Evolutionary conservation across 2,113 vertebrate species (phyloP), one percentile per base, ranked within the genome.

Genomic region (Megaceryle torquata): DNA sequence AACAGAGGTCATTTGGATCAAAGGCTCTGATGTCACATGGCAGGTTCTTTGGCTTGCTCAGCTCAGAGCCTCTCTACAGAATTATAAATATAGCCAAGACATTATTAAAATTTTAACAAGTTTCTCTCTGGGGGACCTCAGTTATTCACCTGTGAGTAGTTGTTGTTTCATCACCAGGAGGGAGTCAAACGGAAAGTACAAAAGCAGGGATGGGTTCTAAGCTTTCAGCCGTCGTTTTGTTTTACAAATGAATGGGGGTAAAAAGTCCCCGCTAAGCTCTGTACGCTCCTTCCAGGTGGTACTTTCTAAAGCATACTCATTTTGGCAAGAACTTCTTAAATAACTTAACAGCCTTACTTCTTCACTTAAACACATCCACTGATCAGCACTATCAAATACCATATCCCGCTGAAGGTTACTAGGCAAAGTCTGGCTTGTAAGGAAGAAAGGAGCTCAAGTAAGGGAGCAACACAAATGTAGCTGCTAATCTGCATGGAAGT

Each of bases 101-200:
- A n/a, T 97, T 95, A 93, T 96, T 97, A 96, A 95, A 69, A 92
- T 60, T 89, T 94, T 94, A 95, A 96, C 86, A 91, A 95, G 96
- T 95, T 95, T 97, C 67, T 95, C 93, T 96, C 95, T 89, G 1
- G 15, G 68, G 87, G 80, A 81, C 37, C 63, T 94, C 76, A 85
- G 7, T 96, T 95, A 96, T 70, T 95, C 91, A 94, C 80, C 85
- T 95, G 67, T 82, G 92, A 96, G 64, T 86, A 89, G 87, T 70
- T 82, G 87, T 78, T 94, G 92, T 97, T 96, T 97, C 95, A 96
- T 96, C 89, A 96, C 74, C 39, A 72, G 56, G 74, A 90, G 41
- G 53, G 87, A 94, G 82, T 97, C 91, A 96, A 94, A 78, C 61
- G 86, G 78, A 94, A 96, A 96, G 82, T 85, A 85, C 84, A 63